phyloP scores from a whole-genome alignment of 1,140 invertebrate species.

The Pentalonia nigronervosa region DNA sequence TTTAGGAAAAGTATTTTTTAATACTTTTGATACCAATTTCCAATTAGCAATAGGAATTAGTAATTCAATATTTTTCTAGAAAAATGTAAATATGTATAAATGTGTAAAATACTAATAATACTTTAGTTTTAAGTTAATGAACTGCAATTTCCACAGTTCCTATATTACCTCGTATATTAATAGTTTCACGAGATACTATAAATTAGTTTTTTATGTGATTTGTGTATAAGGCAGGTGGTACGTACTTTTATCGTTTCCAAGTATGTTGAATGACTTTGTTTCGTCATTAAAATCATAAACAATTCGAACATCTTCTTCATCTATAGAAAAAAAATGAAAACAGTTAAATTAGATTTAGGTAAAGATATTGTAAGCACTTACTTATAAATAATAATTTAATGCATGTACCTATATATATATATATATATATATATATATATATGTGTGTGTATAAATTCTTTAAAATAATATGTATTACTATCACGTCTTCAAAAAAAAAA shows the following conservation, averaged over 20 bases:
- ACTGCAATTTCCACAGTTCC: not conserved
- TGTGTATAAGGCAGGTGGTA: not conserved
- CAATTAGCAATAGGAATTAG: not conserved
- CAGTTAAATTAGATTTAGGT: not conserved
- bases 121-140: not conserved
- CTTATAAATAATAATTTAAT: not conserved
- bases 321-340: not conserved
- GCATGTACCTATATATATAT: no score
- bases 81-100: not conserved
- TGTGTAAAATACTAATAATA: not conserved
- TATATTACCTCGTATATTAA: not conserved
- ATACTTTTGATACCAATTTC: not conserved
- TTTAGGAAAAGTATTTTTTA: not conserved
- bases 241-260: not conserved
- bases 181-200: not conserved
- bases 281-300: not conserved
- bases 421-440: no score
- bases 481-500: not conserved
- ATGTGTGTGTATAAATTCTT: no score
- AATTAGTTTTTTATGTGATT: not conserved
- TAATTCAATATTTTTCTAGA: not conserved
- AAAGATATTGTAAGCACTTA: not conserved
- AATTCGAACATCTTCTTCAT: conserved; percentile 5
- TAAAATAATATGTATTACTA: not conserved
- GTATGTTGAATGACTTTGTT: not conserved